A percentile compares a stretch with the other conserved stretches of the same genome.
Evolutionary conservation across 1,140 invertebrate genomes (phyloP).

Genomic region (Metopolophium dirhodum): DNA sequence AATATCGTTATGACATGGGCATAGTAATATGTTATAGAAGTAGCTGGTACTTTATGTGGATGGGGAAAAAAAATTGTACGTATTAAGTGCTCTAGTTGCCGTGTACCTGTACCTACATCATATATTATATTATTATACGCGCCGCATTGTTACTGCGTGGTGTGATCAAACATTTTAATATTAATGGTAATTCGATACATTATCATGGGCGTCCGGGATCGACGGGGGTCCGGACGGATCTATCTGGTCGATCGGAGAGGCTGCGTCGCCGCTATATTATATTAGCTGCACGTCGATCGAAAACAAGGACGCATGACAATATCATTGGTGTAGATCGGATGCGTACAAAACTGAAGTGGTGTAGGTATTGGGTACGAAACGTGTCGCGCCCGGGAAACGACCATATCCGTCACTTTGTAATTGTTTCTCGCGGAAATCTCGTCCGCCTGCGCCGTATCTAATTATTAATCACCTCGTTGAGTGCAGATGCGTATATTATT

Average conservation of each 20-base stretch:
- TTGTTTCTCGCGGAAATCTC: not conserved
- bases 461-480: conserved; percentile 37
- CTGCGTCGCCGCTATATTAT: not conserved
- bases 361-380: not conserved
- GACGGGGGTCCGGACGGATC: conserved; percentile 19
- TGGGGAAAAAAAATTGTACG: not conserved
- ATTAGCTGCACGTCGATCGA: conserved; percentile 38
- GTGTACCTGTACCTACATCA: not conserved
- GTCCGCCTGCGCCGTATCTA: not conserved
- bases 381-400: too few species aligned
- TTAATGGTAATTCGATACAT: not conserved
- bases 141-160: not conserved
- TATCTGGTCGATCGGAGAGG: not conserved
- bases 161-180: not conserved
- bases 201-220: not conserved
- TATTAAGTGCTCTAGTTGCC: conserved; percentile 4
- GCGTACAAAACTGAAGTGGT: not conserved
- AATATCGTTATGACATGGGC: not conserved
- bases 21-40: not conserved
- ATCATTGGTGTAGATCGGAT: not conserved
- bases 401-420: not conserved
- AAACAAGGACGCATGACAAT: not conserved
- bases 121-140: too few species aligned
- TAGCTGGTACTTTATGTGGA: not conserved
- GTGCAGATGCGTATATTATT: not conserved